Percentiles rank a stretch among this genome's conserved stretches.
These are phyloP conservation scores for Euplagia quadripunctaria DNA, from an alignment of 2,888 invertebrate genomes.

Conservation along the genomic window DNA sequence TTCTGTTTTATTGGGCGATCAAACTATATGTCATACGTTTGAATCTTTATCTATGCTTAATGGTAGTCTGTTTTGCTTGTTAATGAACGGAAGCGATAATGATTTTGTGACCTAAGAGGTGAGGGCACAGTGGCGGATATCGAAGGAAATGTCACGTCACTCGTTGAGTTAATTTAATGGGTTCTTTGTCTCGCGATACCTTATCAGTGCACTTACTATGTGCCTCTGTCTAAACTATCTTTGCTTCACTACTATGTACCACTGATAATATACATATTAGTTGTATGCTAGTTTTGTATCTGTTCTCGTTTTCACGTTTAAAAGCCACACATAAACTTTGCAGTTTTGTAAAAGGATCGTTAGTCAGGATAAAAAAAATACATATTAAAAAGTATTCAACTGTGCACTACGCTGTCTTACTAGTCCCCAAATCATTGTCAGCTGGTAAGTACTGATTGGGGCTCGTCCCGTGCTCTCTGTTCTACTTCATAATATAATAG, in stretches of 20 bases:
- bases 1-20: constrained; percentile 27
- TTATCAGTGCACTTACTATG: constrained; percentile 75
- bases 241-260: constrained; percentile 46
- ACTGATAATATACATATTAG: constrained; percentile 49
- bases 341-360: neutral
- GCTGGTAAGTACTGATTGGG: neutral
- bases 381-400: too few relatives aligned
- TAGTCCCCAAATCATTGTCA: neutral
- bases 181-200: constrained; percentile 85
- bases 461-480: neutral
- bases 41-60: constrained; percentile 55
- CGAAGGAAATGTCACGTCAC: constrained; percentile 86
- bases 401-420: too few relatives aligned
- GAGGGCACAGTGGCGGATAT: constrained; percentile 79
- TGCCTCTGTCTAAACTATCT: constrained; percentile 63
- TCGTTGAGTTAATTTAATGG: constrained; percentile 79
- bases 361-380: neutral
- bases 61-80: constrained; percentile 67
- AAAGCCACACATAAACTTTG: neutral
- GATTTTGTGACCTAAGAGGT: constrained; percentile 83
- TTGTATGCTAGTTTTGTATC: constrained; percentile 31
- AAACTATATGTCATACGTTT: constrained; percentile 35
- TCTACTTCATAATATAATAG: neutral
- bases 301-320: constrained; percentile 24
- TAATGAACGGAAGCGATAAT: constrained; percentile 83